Base-by-base conservation (phyloP, 37 sponge, comb jelly and placozoan species). In the Crambe crambe region DNA sequence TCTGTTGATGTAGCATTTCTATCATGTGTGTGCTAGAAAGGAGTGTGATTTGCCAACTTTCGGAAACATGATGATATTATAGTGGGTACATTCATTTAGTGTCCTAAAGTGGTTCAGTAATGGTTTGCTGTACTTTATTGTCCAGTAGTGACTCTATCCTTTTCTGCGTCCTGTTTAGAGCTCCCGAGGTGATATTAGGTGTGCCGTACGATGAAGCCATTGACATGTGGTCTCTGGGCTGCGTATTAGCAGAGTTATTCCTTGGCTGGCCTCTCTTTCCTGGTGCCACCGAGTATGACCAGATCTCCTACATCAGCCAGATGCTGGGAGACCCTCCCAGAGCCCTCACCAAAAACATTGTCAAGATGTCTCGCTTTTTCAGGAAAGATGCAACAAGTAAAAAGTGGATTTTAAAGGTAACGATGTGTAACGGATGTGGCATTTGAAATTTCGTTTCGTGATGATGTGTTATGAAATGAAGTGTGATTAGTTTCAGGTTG, bases 251-350 rank as follows among this genome's bases (percentile, higher is more conserved):
- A 18, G 97, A 97, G 83, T 82, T 97, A 61, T 94, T 79, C 63
- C 91, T 97, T 1, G 97, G 97, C 3, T 97, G 92, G 90, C 97
- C 97, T 37, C 87, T 97, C 47, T 97, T 92, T 67, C 97, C 97
- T 10, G 97, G 94, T 1, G 62, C 89, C 2, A 82, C 78, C 20
- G 97, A 97, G 56, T 94, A 85, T 42, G 94, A 96, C 67, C 97
- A 96, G 82, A 87, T 96, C 32, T 25, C 26, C 2, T 94, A 87
- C 69, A 94, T 94, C 36, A 66, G 76, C 26, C 71, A 87, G 69
- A 90, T 88, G 29, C 74, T 83, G 54, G 95, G 95, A 1, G 67
- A 79, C 0, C 77, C 79, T 42, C 90, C 90, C 25, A 37, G 29
- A 29, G n/a, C 56, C 23, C 89, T 94, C 77, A 69, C 91, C 41